Base-by-base conservation (phyloP, 2,113 vertebrate species). In the Hyperopisus bebe region DNA sequence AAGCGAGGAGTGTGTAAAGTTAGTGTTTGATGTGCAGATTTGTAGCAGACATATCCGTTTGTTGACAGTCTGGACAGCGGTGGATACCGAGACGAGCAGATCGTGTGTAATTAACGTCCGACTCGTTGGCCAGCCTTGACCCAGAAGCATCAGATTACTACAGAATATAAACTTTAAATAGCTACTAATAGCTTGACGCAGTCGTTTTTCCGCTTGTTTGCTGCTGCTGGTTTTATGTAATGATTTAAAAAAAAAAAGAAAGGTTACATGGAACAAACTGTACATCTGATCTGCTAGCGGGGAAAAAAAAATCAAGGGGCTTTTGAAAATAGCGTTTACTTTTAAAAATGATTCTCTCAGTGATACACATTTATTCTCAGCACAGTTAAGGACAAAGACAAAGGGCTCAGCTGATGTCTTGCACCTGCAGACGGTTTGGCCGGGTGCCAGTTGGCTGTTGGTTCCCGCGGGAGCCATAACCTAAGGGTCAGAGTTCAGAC, bases 271-370 rank as follows among this genome's bases (percentile, higher is more conserved):
- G 39, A 19, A 39, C 83, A 39, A 48, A 27, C 2, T 17, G 47
- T 46, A 47, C 21, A 44, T 48, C 21, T 85, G 70, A 47, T 85
- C 83, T 85, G 39, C 3, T 85, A 35, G 24, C 19, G 0, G 53
- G 48, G 6, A 17, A 24, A 53, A n/a, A 19, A 86, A 55, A 87
- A 53, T 3, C 15, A 51, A 53, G 50, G 86, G 86, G 46, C 7
- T 91, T 66, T 94, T 93, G 87, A 92, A 94, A 94, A 92, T 21
- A 89, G n/a, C 46, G 31, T 89, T 94, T 94, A 94, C 88, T 94
- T 92, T 93, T 39, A 90, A 47, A 88, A 83, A 53, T 42, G 19
- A 85, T 86, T 13, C 77, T 55, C 70, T 39, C 91, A 87, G 51
- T 80, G 86, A 90, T 83, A 86, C 35, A 82, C 89, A 90, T 90